Base-by-base conservation (phyloP, 2,888 invertebrate species). In the Trisateles emortualis region DNA sequence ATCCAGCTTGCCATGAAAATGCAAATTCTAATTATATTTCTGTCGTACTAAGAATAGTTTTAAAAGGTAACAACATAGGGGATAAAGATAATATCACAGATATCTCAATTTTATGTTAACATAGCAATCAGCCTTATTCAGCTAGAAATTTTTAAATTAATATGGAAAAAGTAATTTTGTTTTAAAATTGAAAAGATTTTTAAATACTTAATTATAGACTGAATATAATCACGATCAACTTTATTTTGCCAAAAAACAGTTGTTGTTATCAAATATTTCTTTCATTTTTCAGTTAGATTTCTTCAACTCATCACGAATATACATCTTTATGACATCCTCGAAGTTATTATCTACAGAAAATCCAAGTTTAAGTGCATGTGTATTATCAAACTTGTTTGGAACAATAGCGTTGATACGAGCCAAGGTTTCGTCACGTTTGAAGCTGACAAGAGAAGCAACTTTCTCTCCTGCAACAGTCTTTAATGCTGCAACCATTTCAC, bases 381-480 rank as follows among this genome's bases (percentile, higher is more conserved):
- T 67, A 46, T 81, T 80, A 50, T 87, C 86, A 50, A 89, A 84
- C n/a, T 74, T 68, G n/a, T 59, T 60, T 2, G 92, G 89, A 22
- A 92, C 78, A 1, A 83, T 68, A 0, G 76, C 72, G 2, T 90
- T 83, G 57, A 91, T 83, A 5, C 74, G 68, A 3, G 82, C 78
- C 14, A 88, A 70, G 0, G 24, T 22, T 29, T 83, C 83, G 55
- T 88, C 83, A 10, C 49, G 63, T 44, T 76, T 71, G 52, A 74
- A 88, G 13, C 59, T 64, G 9, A 92, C 83, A 26, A 82, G 76
- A 14, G 76, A 70, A 0, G 81, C 83, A 10, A 68, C 78, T 35
- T 65, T 51, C 6, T 76, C 71, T 6, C 90, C 90, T n/a, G 86
- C 87, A 10, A 78, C 83, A 0, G 59, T 61, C 0, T 75, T 66